Base-by-base conservation (phyloP, 2,797 vertebrate genomes). In the Sandelia bainsii region DNA sequence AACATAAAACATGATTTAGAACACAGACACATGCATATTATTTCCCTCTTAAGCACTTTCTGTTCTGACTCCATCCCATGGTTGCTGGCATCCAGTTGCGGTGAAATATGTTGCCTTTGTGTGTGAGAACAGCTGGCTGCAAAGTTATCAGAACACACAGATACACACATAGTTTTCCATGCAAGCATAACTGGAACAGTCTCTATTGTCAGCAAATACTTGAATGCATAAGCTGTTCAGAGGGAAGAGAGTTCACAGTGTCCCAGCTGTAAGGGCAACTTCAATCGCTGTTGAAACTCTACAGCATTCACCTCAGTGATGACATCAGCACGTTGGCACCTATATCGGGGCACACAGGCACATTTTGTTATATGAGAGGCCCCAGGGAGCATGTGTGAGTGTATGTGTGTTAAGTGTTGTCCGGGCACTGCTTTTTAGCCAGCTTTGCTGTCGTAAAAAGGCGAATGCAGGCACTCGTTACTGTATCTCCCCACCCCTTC, bases 41-140 rank as follows among this genome's bases (percentile, higher is more conserved):
- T 72, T 81, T 60, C 49, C 67, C 44, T 84, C 51, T 61, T 70
- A 74, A 69, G 72, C 75, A 44, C 69, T 75, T 44, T 75, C 25
- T 77, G 77, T 63, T 63, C 49, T 11, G 65, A 48, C 74, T 74
- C 75, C 32, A 6, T 69, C 68, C 56, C 50, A 3, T 51, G 70
- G 61, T 51, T n/a, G 23, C 82, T 56, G 65, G 58, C 72, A 77
- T 74, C 72, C 77, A 76, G 85, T 80, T 90, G 85, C 76, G 79
- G 64, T 68, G 40, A 69, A 77, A 87, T 81, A 90, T 83, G 66
- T 85, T 70, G 79, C 54, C 79, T 74, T 86, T 87, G 81, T 91
- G 80, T 73, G 16, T 3, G 77, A 82, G 86, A 90, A 89, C 91
- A 94, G 89, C 92, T 93, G 92, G 90, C 91, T 77, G 61, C 78